A percentile compares a stretch with the other conserved stretches of the same genome.
Conservation (phyloP, 2,113 vertebrate genomes). For the Callipepla squamata region DNA sequence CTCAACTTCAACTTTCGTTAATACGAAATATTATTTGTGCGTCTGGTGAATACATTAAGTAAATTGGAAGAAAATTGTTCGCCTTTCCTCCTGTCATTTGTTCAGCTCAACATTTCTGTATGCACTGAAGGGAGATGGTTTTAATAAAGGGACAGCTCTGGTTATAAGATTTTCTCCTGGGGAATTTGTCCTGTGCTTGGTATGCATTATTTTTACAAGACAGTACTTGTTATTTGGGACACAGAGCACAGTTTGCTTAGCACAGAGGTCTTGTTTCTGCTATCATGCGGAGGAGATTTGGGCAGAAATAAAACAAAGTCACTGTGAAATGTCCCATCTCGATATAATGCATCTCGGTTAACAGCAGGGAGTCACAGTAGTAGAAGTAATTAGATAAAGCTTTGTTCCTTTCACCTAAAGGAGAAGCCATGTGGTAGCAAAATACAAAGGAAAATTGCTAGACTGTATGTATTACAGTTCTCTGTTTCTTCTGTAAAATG, state of each 20-base stretch:
- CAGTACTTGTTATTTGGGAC: neutral
- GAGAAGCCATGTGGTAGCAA: neutral
- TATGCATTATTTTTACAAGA: neutral
- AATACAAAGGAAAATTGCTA: slow-evolving; percentile 15
- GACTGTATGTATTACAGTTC: neutral
- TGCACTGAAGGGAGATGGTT: neutral
- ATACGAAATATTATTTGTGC: neutral
- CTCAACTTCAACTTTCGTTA: neutral
- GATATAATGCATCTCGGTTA: neutral
- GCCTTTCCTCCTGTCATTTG: neutral
- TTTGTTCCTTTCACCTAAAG: slow-evolving; percentile 55
- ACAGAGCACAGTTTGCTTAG: neutral
- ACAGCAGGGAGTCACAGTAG: slow-evolving; percentile 31
- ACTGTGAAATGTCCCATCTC: slow-evolving; percentile 17
- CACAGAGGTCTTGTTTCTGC: slow-evolving; percentile 11
- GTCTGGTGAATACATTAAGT: neutral
- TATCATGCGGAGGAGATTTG: neutral
- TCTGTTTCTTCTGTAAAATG: neutral
- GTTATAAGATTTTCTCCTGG: neutral
- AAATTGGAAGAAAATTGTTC: neutral
- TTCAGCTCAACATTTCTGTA: neutral
- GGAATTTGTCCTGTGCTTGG: neutral
- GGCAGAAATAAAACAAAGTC: slow-evolving; percentile 21
- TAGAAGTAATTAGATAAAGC: slow-evolving; percentile 46
- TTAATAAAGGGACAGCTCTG: neutral